Evolutionary conservation across 1,140 invertebrate genomes (phyloP).

Genomic region (Theocolax elegans): DNA sequence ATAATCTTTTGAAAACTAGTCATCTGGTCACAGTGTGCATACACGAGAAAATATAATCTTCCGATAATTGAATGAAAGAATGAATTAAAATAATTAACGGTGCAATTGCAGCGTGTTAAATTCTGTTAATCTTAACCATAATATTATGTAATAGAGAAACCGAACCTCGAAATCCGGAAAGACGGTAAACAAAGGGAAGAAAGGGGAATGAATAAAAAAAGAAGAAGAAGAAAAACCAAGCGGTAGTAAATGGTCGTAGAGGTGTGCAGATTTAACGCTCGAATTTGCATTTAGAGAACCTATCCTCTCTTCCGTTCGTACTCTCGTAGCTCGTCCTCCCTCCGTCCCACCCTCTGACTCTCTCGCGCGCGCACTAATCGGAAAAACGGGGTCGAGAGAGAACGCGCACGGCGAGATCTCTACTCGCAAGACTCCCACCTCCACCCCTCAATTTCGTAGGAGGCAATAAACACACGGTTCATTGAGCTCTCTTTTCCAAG

Average conservation of each 20-base stretch:
- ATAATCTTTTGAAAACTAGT: too few species aligned
- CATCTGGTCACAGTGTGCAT: too few species aligned
- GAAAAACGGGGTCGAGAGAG: constrained; percentile 48
- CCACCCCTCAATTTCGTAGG: constrained; percentile 46
- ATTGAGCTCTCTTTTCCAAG: constrained; percentile 42
- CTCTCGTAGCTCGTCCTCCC: neutral
- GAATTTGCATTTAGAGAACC: constrained; percentile 63
- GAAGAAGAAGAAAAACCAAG: constrained; percentile 26
- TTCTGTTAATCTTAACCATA: too few species aligned
- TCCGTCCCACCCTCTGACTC: neutral
- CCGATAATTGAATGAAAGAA: too few species aligned
- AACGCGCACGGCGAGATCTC: neutral
- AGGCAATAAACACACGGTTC: constrained; percentile 49
- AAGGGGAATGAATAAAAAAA: neutral
- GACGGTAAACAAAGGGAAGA: neutral
- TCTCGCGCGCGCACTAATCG: constrained; percentile 56
- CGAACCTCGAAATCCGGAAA: too few species aligned
- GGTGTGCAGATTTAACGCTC: constrained; percentile 53
- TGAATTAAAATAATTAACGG: too few species aligned
- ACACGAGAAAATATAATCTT: too few species aligned
- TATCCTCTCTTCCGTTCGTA: constrained; percentile 36
- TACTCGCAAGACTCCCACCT: neutral
- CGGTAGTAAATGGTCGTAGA: constrained; percentile 19
- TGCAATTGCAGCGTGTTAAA: too few species aligned
- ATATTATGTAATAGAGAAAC: too few species aligned